Conservation (phyloP, 2,888 invertebrate species). For the Xestia xanthographa region DNA sequence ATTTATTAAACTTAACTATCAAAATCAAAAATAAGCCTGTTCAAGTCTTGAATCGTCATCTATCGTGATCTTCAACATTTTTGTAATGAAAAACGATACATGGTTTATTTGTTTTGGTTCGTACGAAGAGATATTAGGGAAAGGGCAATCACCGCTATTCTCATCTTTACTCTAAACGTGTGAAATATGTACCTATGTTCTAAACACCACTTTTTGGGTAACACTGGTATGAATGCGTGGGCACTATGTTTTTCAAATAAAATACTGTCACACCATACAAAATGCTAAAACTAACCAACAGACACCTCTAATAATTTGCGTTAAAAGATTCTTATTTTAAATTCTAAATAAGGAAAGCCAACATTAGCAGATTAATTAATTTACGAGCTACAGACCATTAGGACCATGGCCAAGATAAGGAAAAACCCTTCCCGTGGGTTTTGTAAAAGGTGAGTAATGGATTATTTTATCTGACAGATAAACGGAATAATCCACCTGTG, state of each 20-base stretch:
- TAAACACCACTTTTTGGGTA: neutral
- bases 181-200: neutral
- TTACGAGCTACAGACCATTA: constrained; percentile 42
- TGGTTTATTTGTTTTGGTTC: too few relatives aligned
- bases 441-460: constrained; percentile 42
- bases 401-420: constrained; percentile 47
- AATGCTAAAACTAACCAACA: neutral
- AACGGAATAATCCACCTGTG: constrained; percentile 1
- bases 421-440: constrained; percentile 40
- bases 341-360: constrained; percentile 21
- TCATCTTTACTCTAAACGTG: too few relatives aligned
- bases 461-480: constrained; percentile 35
- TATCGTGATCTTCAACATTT: too few relatives aligned
- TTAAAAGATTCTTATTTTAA: constrained; percentile 5
- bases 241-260: neutral
- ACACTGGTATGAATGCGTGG: neutral
- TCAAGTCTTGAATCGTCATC: too few relatives aligned
- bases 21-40: too few relatives aligned
- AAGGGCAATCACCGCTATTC: too few relatives aligned
- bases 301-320: neutral
- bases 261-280: neutral
- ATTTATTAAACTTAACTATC: too few relatives aligned
- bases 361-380: constrained; percentile 39
- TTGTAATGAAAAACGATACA: too few relatives aligned
- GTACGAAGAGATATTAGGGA: too few relatives aligned